phyloP scores from a whole-genome alignment of 2,888 invertebrate species.

The Ischnura elegans region DNA sequence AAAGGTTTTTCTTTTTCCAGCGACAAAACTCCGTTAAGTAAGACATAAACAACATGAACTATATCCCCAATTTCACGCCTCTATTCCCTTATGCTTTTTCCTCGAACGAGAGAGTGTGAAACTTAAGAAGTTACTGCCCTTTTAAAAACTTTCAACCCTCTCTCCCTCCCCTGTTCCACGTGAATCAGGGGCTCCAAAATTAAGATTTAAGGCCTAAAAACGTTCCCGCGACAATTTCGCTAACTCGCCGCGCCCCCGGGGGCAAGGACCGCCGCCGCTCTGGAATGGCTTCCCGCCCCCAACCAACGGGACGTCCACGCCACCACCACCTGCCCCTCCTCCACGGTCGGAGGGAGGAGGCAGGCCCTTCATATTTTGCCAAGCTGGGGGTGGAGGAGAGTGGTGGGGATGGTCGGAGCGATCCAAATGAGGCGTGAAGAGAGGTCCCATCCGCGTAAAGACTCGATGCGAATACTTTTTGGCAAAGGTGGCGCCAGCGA shows the following conservation, averaged over 20 bases:
- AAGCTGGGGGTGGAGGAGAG: no score
- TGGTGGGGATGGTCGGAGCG: no score
- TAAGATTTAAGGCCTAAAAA: slow-evolving; percentile 3
- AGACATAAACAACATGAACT: no score
- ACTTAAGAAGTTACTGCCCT: neutral
- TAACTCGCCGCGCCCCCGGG: neutral
- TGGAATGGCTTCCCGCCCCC: neutral
- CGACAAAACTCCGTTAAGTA: no score
- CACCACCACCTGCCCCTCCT: neutral
- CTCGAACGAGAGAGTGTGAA: neutral
- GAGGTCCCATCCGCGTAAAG: no score
- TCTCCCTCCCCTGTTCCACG: no score
- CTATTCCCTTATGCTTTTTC: no score
- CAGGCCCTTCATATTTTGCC: no score
- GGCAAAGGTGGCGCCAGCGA: neutral
- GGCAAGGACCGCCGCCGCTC: neutral
- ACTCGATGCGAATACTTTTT: neutral
- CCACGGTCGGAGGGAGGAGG: no score
- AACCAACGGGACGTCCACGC: neutral
- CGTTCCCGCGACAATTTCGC: neutral
- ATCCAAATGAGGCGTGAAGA: no score
- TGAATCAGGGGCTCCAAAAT: neutral
- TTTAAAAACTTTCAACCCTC: neutral
- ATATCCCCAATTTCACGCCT: no score
- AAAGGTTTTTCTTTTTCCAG: no score